Conservation (phyloP, 1,140 invertebrate species). For the Saccostrea echinata region DNA sequence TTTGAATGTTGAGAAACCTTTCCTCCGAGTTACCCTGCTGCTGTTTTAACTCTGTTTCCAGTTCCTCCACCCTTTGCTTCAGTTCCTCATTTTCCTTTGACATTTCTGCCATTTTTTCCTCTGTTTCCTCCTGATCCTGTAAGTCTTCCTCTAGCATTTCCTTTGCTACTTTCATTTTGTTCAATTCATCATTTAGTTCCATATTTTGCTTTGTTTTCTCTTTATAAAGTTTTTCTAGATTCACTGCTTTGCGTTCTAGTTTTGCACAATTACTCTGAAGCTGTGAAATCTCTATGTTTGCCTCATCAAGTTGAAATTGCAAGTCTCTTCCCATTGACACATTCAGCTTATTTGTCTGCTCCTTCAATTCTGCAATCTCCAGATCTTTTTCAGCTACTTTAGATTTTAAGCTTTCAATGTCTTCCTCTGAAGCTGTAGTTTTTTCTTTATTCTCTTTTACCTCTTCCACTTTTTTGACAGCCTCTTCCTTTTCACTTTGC, state of each 20-base stretch:
- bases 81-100: constrained; percentile 39
- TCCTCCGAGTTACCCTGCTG: constrained; percentile 28
- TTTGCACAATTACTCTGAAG: constrained; percentile 34
- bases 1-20: background rate
- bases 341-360: constrained; percentile 7
- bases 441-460: background rate
- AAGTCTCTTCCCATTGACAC: constrained; percentile 43
- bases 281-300: constrained; percentile 49
- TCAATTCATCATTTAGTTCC: constrained; percentile 54
- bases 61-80: constrained; percentile 31
- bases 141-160: constrained; percentile 56
- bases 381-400: constrained; percentile 23
- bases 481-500: constrained; percentile 8
- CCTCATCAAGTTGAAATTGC: constrained; percentile 56
- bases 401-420: background rate
- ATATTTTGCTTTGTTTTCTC: constrained; percentile 51
- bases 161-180: constrained; percentile 53
- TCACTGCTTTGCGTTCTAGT: constrained; percentile 23
- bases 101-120: constrained; percentile 38
- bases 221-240: constrained; percentile 44
- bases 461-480: background rate
- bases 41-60: constrained; percentile 18
- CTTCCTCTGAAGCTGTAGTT: background rate
- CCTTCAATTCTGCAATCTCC: constrained; percentile 28
- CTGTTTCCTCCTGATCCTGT: constrained; percentile 40